These are phyloP conservation scores for Zaprionus gabonicus DNA, from an alignment of 1,140 invertebrate genomes.

Conservation along the genomic window DNA sequence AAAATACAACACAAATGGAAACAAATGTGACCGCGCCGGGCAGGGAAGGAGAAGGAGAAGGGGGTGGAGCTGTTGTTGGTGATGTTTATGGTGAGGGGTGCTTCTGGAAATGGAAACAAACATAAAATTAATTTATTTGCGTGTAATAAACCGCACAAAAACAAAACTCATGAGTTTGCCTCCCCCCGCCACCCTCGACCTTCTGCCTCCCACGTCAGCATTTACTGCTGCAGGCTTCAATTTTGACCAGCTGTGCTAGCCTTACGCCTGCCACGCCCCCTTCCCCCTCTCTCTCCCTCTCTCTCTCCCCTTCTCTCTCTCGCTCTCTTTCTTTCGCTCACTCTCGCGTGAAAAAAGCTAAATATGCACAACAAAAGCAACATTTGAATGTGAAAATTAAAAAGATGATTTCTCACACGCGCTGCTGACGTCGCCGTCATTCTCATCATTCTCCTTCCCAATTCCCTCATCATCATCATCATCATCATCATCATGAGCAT, in stretches of 20 bases:
- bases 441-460: constrained; percentile 12
- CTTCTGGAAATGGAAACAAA: constrained; percentile 62
- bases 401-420: constrained; percentile 81
- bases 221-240: constrained; percentile 40
- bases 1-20: constrained; percentile 57
- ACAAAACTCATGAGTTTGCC: constrained; percentile 53
- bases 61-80: not conserved
- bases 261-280: not conserved
- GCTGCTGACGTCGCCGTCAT: constrained; percentile 35
- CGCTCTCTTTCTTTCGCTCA: not conserved
- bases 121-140: constrained; percentile 82
- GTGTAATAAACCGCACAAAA: constrained; percentile 81
- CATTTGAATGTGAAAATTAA: constrained; percentile 81
- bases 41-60: not conserved
- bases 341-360: constrained; percentile 35
- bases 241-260: constrained; percentile 66
- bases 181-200: not conserved
- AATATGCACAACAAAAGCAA: constrained; percentile 62
- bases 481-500: constrained; percentile 14
- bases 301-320: not conserved
- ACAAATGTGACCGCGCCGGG: constrained; percentile 42
- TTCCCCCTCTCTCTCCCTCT: not conserved
- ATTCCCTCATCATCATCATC: constrained; percentile 18
- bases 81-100: constrained; percentile 8
- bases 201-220: not conserved